Evolutionary conservation across 2,888 invertebrate species (phyloP).

Genomic region (Zygothrica quintamaculata): DNA sequence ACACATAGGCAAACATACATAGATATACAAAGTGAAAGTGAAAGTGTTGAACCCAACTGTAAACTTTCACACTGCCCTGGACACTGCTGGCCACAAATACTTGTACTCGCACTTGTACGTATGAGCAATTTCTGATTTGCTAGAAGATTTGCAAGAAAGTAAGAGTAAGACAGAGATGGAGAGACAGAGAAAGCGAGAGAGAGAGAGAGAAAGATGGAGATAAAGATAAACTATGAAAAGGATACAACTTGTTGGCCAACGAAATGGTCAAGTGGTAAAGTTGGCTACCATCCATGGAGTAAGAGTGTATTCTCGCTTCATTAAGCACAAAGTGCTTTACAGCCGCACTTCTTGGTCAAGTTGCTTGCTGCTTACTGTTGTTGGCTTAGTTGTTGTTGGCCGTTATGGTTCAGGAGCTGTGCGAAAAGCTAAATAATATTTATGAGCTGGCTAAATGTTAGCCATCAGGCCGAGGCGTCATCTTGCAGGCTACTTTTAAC

Average conservation of each 20-base stretch:
- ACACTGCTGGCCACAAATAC: slow-evolving; percentile 47
- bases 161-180: neutral
- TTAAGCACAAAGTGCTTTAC: slow-evolving; percentile 52
- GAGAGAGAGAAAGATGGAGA: slow-evolving; percentile 16
- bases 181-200: slow-evolving; percentile 30
- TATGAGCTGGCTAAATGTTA: slow-evolving; percentile 67
- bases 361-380: slow-evolving; percentile 8
- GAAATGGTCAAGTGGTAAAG: slow-evolving; percentile 40
- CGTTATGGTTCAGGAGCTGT: slow-evolving; percentile 5
- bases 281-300: slow-evolving; percentile 12
- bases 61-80: slow-evolving; percentile 50
- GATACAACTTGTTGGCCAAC: slow-evolving; percentile 63
- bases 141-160: slow-evolving; percentile 15
- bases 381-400: slow-evolving; percentile 8
- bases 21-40: slow-evolving; percentile 31
- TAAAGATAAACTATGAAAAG: slow-evolving; percentile 51
- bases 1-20: neutral
- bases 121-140: slow-evolving; percentile 55
- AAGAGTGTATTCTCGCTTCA: slow-evolving; percentile 46
- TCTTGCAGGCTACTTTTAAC: slow-evolving; percentile 2
- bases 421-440: slow-evolving; percentile 54
- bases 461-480: slow-evolving; percentile 23
- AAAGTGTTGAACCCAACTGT: slow-evolving; percentile 58
- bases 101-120: slow-evolving; percentile 7
- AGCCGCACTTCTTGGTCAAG: slow-evolving; percentile 41